Percentiles rank a stretch among this genome's conserved stretches.
Evolutionary conservation across 2,888 invertebrate genomes (phyloP).

Genomic region (Allacma fusca): DNA sequence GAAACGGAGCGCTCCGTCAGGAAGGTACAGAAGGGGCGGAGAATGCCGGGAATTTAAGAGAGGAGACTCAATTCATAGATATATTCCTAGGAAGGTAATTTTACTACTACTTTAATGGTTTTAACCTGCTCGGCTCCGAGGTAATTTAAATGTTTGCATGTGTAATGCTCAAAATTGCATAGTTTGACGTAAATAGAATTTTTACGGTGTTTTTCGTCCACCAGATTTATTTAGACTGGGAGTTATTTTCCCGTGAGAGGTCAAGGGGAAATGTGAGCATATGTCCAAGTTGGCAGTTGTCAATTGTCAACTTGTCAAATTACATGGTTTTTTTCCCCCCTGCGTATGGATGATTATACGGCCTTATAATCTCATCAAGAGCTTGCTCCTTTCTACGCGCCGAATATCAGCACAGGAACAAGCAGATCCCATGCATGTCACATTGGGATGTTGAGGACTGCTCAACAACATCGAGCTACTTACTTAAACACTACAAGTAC

Average conservation of each 20-base stretch:
- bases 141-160: slow-evolving; percentile 39
- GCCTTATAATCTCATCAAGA: not conserved
- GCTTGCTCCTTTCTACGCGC: not conserved
- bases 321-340: slow-evolving; percentile 1
- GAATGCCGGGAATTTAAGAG: not conserved
- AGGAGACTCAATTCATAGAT: not conserved
- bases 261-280: slow-evolving; percentile 15
- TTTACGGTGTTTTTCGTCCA: slow-evolving; percentile 21
- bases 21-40: not conserved
- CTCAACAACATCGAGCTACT: no score
- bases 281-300: slow-evolving; percentile 25
- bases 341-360: not conserved
- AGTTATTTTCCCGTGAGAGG: slow-evolving; percentile 4
- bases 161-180: slow-evolving; percentile 37
- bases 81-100: slow-evolving; percentile 36
- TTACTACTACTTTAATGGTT: slow-evolving; percentile 38
- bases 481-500: not conserved
- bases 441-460: no score
- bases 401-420: no score
- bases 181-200: slow-evolving; percentile 31
- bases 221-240: slow-evolving; percentile 11
- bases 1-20: no score
- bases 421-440: no score
- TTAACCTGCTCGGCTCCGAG: slow-evolving; percentile 35
- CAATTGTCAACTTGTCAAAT: slow-evolving; percentile 33